Conservation (phyloP, 2,888 invertebrate genomes). For the Napeogenes sylphis region DNA sequence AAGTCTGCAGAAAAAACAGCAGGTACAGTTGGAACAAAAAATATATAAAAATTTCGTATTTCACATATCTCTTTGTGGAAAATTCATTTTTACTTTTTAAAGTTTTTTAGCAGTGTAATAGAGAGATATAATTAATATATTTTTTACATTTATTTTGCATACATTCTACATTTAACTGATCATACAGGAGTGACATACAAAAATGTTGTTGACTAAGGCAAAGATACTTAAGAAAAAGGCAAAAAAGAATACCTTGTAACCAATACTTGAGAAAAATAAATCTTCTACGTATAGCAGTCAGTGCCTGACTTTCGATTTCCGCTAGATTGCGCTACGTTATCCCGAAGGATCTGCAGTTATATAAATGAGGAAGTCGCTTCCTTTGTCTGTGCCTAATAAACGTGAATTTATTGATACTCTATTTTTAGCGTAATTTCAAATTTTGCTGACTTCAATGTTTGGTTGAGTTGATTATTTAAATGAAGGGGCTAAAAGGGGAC, state of each 20-base stretch:
- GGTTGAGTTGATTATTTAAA: not conserved
- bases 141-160: no score
- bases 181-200: no score
- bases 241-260: not conserved
- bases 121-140: no score
- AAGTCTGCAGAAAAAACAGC: not conserved
- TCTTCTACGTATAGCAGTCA: slow-evolving; percentile 52
- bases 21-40: not conserved
- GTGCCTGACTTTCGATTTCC: slow-evolving; percentile 70
- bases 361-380: slow-evolving; percentile 62
- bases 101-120: not conserved
- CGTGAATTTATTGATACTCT: slow-evolving; percentile 1
- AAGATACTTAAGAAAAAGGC: no score
- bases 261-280: slow-evolving; percentile 42
- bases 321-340: slow-evolving; percentile 52
- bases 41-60: not conserved
- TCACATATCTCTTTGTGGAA: not conserved
- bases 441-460: not conserved
- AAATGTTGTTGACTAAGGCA: no score
- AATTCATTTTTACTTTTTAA: not conserved
- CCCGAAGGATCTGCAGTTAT: slow-evolving; percentile 53
- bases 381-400: slow-evolving; percentile 41
- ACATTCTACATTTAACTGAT: no score
- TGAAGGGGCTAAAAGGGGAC: no score
- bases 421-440: not conserved